Conservation (phyloP, 37 sponge, comb jelly and placozoan genomes). For the Halichondria panicea region DNA sequence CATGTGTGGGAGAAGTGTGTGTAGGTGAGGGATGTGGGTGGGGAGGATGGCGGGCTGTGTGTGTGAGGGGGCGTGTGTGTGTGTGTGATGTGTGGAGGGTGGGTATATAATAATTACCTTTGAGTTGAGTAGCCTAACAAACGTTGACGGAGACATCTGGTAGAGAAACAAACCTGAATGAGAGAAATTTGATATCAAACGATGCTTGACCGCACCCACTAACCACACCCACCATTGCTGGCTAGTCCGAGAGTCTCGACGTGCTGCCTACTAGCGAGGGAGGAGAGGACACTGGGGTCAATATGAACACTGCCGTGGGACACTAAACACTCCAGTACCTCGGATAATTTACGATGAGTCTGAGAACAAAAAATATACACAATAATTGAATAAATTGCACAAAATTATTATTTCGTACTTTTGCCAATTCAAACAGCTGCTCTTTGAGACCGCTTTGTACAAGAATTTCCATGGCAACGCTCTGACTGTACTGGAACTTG, state of each 20-base stretch:
- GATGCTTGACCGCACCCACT: no score
- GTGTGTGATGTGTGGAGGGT: neutral
- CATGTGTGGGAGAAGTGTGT: slow-evolving; percentile 40
- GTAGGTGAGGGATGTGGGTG: slow-evolving; percentile 39
- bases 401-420: slow-evolving; percentile 21
- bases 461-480: slow-evolving; percentile 63
- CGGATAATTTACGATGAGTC: slow-evolving; percentile 51
- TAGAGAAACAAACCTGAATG: slow-evolving; percentile 57
- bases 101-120: slow-evolving; percentile 28
- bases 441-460: slow-evolving; percentile 56
- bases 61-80: neutral
- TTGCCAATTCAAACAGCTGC: slow-evolving; percentile 68
- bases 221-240: slow-evolving; percentile 25
- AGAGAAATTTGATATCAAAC: neutral
- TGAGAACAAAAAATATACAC: neutral
- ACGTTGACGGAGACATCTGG: slow-evolving; percentile 56
- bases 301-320: slow-evolving; percentile 29
- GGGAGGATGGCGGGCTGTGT: slow-evolving; percentile 61
- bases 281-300: slow-evolving; percentile 19
- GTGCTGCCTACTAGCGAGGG: slow-evolving; percentile 60
- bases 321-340: slow-evolving; percentile 40
- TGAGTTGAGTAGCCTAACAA: slow-evolving; percentile 41
- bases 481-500: slow-evolving; percentile 65
- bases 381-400: neutral
- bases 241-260: slow-evolving; percentile 20